phyloP scores from a whole-genome alignment of 2,113 vertebrate genomes.

The Melanocharis versteri region DNA sequence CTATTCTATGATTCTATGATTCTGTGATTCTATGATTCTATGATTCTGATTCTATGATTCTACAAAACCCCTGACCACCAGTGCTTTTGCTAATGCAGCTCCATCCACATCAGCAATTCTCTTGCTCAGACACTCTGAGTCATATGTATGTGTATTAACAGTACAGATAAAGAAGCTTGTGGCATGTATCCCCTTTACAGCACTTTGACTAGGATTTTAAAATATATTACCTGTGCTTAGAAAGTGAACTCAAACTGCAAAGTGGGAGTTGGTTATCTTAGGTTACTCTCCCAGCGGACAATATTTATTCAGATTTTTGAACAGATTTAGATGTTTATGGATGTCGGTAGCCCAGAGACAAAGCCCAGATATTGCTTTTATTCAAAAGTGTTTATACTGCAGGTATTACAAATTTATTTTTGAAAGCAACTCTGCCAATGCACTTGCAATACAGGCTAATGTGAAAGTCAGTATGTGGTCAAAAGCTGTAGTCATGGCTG shows the following conservation, averaged over 20 bases:
- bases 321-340: not conserved
- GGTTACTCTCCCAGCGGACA: not conserved
- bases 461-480: not conserved
- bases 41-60: not conserved
- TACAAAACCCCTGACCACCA: not conserved
- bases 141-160: not conserved
- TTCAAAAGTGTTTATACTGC: not conserved
- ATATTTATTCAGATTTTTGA: not conserved
- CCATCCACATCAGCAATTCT: not conserved
- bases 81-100: not conserved
- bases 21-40: not conserved
- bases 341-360: not conserved
- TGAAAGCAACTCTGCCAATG: not conserved
- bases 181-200: not conserved
- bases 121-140: not conserved
- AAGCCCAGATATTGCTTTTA: not conserved
- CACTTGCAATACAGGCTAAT: not conserved
- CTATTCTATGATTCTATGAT: not conserved
- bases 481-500: not conserved
- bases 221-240: not conserved
- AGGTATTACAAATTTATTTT: not conserved
- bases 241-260: not conserved
- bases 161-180: not conserved
- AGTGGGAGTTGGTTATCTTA: not conserved
- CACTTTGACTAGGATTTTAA: not conserved